These are phyloP conservation scores for Champsocephalus esox DNA, from an alignment of 2,797 vertebrate genomes.

Conservation along the genomic window DNA sequence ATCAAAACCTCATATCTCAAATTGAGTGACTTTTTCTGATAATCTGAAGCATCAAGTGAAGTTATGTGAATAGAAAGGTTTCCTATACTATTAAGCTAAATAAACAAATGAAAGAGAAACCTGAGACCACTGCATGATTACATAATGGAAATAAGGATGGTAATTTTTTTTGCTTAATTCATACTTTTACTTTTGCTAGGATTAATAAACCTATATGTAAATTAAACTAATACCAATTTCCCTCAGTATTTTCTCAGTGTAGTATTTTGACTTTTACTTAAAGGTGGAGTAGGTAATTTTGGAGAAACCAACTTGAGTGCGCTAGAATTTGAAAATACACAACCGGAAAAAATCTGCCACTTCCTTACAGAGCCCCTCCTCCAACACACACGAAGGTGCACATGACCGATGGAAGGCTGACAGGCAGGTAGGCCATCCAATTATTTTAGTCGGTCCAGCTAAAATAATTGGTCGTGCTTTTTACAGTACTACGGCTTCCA, in stretches of 20 bases:
- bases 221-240: not conserved
- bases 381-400: no score
- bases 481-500: no score
- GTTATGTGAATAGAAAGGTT: not conserved
- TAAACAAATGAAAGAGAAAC: no score
- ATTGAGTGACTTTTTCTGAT: not conserved
- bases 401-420: no score
- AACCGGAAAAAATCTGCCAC: no score
- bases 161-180: not conserved
- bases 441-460: no score
- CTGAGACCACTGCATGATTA: not conserved
- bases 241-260: not conserved
- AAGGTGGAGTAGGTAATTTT: no score
- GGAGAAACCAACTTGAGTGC: no score
- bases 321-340: no score
- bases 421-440: no score
- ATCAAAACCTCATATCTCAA: not conserved
- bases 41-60: not conserved
- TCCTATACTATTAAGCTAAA: not conserved
- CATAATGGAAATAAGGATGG: not conserved
- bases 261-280: not conserved
- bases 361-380: no score
- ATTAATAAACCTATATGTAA: not conserved
- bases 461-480: no score
- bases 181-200: not conserved